A percentile compares a stretch with the other conserved stretches of the same genome.
Evolutionary conservation across 2,888 invertebrate genomes (phyloP).

Genomic region (Amphipoea lucens): DNA sequence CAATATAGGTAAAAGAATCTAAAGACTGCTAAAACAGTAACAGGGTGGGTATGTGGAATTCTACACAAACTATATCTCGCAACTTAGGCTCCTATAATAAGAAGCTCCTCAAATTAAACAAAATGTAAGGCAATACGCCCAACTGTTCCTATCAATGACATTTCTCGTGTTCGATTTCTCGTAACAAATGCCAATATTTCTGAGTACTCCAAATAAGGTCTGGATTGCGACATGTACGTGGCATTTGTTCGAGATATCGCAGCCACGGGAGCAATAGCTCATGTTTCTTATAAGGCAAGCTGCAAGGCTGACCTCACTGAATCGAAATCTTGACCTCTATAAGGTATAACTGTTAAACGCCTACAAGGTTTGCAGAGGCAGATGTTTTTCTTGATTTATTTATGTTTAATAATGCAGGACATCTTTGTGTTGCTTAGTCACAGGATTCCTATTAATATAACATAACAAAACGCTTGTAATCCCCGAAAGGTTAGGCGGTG

Average conservation of each 20-base stretch:
- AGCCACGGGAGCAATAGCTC: slow-evolving; percentile 27
- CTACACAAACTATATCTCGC: neutral
- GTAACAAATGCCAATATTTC: slow-evolving; percentile 18
- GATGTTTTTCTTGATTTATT: slow-evolving; percentile 20
- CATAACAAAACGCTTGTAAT: no score
- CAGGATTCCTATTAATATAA: neutral
- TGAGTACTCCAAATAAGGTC: slow-evolving; percentile 23
- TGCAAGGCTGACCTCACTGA: slow-evolving; percentile 44
- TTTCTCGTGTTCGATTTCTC: slow-evolving; percentile 6
- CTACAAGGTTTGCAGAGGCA: slow-evolving; percentile 37
- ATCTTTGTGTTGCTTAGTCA: neutral
- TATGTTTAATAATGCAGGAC: neutral
- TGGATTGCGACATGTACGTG: slow-evolving; percentile 36
- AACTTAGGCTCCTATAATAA: neutral
- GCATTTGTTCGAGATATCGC: slow-evolving; percentile 35
- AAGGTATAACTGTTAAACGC: slow-evolving; percentile 47
- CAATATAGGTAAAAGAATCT: slow-evolving; percentile 5
- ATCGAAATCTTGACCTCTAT: slow-evolving; percentile 52
- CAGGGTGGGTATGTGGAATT: neutral
- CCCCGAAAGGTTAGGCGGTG: neutral
- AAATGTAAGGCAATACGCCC: neutral
- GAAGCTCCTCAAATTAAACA: neutral
- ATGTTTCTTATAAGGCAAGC: slow-evolving; percentile 50
- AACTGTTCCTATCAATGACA: neutral
- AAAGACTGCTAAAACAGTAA: neutral